Base-by-base conservation (phyloP, 2,797 vertebrate species). In the Alosa sapidissima region DNA sequence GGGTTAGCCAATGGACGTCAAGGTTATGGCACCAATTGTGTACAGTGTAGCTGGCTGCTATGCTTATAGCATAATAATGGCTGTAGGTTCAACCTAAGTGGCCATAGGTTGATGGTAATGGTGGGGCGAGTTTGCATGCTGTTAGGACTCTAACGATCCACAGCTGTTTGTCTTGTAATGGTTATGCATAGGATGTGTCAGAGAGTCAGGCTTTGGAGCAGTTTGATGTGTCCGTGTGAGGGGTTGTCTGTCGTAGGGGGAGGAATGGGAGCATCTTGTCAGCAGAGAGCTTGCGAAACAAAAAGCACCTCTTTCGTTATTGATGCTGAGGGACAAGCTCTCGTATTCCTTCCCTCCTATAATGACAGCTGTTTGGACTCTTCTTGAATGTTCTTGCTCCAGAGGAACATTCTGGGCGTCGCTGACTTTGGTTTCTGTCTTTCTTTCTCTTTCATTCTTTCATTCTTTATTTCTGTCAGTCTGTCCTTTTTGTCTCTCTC, bases 341-440 rank as follows among this genome's bases (percentile, higher is more conserved):
- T 9, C 62, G 78, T 55, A 83, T 68, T 58, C 81, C 47, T 83
- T 62, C 89, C 5, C 62, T 86, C 84, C 85, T 93, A 92, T 86
- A 91, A 87, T 88, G 86, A 87, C 90, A 88, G 36, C 72, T 87
- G 94, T 91, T 94, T 93, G 92, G 93, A 84, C 86, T 94, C 86
- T 91, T 93, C 94, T 93, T 91, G 96, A 96, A 95, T 96, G 95
- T 94, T 94, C 93, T 94, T 91, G 94, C 86, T 95, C 96, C 96
- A 94, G 94, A 95, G 94, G 90, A 47, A 89, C 91, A 2, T 93
- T 95, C 95, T 93, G 96, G 95, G 96, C 94, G 95, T 96, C 96
- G 95, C 94, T 94, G 95, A 97, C 84, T 68, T 95, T 95, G 81
- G 49, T 72, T 36, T 72, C 33, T 65, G 9, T 65, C 60, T 65